Percentiles rank a stretch among this genome's conserved stretches.
phyloP scores from a whole-genome alignment of 2,113 vertebrate species.

The Triplophysa rosa region DNA sequence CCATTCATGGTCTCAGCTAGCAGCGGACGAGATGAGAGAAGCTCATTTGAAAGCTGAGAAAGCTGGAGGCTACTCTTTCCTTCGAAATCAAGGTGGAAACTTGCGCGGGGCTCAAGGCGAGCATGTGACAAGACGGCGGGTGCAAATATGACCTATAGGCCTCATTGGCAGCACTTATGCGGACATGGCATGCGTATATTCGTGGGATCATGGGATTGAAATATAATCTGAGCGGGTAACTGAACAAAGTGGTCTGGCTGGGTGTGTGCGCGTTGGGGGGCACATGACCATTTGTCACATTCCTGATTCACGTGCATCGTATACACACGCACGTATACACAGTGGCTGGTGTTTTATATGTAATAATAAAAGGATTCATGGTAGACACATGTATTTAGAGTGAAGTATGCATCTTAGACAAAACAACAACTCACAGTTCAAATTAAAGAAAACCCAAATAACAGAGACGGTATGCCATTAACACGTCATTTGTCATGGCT shows the following conservation, averaged over 20 bases:
- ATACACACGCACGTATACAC: neutral
- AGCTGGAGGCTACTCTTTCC: slow-evolving; percentile 45
- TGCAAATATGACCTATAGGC: slow-evolving; percentile 48
- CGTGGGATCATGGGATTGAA: slow-evolving; percentile 74
- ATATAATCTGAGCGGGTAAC: slow-evolving; percentile 66
- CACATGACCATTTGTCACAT: slow-evolving; percentile 1
- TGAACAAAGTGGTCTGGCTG: slow-evolving; percentile 46
- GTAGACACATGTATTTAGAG: no score
- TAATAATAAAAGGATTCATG: no score
- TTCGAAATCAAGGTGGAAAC: slow-evolving; percentile 51
- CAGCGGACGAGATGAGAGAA: slow-evolving; percentile 56
- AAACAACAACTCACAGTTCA: neutral
- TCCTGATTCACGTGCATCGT: slow-evolving; percentile 20
- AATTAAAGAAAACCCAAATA: slow-evolving; percentile 42
- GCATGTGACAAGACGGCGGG: slow-evolving; percentile 50
- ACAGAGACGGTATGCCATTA: slow-evolving; percentile 62
- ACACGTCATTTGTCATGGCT: slow-evolving; percentile 52
- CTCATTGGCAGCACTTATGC: slow-evolving; percentile 57
- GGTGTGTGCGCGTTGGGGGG: neutral
- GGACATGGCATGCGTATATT: slow-evolving; percentile 47
- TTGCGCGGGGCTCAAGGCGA: slow-evolving; percentile 58
- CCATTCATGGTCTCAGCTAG: slow-evolving; percentile 80
- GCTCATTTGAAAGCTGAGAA: slow-evolving; percentile 64
- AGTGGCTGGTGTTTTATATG: neutral
- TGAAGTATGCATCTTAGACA: neutral